Evolutionary conservation across 2,888 invertebrate genomes (phyloP).

Genomic region (Epistrophella euchroma): DNA sequence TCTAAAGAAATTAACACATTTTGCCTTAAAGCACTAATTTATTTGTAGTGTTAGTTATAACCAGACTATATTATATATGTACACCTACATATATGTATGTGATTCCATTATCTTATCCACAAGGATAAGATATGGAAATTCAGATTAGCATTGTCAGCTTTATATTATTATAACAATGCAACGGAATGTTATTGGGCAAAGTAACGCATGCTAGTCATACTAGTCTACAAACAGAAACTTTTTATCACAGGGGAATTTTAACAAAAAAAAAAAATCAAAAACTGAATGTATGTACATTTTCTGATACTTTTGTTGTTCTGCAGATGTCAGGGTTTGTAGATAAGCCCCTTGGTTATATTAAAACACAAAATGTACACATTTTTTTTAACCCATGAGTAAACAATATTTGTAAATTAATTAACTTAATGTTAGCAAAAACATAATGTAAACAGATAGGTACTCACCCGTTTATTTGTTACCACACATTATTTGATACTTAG

Average conservation of each 20-base stretch:
- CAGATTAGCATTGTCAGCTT: slow-evolving; percentile 14
- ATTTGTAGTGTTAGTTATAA: not conserved
- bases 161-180: slow-evolving; percentile 8
- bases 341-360: no score
- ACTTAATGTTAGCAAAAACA: no score
- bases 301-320: not conserved
- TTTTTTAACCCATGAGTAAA: not conserved
- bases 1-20: slow-evolving; percentile 18
- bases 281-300: not conserved
- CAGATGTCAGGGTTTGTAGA: no score
- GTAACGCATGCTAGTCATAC: not conserved
- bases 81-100: no score
- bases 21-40: not conserved
- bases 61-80: no score
- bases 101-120: not conserved
- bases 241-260: not conserved
- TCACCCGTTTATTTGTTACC: no score
- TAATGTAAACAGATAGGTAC: no score
- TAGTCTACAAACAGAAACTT: not conserved
- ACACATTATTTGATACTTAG: no score
- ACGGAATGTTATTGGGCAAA: not conserved
- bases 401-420: no score
- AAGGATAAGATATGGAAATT: slow-evolving; percentile 15
- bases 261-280: not conserved
- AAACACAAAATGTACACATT: not conserved